Conservation (phyloP, 92 coral and sea anemone genomes). For the Actinernus sp. region DNA sequence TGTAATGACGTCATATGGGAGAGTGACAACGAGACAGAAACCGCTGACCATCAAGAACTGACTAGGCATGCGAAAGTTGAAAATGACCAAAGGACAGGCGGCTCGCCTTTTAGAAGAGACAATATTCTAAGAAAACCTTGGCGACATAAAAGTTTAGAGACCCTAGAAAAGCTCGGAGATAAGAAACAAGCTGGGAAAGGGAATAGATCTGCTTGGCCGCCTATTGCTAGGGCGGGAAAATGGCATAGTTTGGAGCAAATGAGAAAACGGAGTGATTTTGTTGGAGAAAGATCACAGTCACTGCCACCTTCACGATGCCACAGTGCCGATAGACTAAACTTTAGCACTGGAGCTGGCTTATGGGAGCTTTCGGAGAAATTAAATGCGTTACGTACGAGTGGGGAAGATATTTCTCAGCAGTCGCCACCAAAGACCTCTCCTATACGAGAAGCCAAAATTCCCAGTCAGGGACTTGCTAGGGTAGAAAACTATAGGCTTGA, state of each 20-base stretch:
- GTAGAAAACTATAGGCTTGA: constrained; percentile 7
- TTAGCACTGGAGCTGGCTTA: constrained; percentile 65
- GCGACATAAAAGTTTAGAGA: constrained; percentile 79
- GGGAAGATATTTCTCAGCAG: constrained; percentile 26
- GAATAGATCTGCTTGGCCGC: constrained; percentile 65
- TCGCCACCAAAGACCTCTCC: not conserved
- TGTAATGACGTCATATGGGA: constrained; percentile 89
- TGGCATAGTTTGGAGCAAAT: constrained; percentile 94
- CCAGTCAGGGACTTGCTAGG: constrained; percentile 2
- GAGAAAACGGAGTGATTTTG: constrained; percentile 62
- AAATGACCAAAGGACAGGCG: not conserved
- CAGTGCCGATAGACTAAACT: constrained; percentile 61
- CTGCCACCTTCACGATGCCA: constrained; percentile 70
- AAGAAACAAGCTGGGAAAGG: constrained; percentile 23
- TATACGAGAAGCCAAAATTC: not conserved
- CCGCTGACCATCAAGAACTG: constrained; percentile 64
- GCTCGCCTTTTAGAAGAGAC: constrained; percentile 74
- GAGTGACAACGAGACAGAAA: constrained; percentile 74
- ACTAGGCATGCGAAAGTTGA: constrained; percentile 28
- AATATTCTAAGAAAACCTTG: constrained; percentile 68
- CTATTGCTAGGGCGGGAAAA: constrained; percentile 74
- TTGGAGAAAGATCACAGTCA: constrained; percentile 72
- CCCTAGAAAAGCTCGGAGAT: constrained; percentile 34
- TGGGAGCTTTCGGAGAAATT: constrained; percentile 84
- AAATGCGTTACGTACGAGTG: constrained; percentile 74